Evolutionary conservation across 2,797 vertebrate species (phyloP), one percentile per base, ranked within the genome.

Genomic region (Pogoniulus pusillus): DNA sequence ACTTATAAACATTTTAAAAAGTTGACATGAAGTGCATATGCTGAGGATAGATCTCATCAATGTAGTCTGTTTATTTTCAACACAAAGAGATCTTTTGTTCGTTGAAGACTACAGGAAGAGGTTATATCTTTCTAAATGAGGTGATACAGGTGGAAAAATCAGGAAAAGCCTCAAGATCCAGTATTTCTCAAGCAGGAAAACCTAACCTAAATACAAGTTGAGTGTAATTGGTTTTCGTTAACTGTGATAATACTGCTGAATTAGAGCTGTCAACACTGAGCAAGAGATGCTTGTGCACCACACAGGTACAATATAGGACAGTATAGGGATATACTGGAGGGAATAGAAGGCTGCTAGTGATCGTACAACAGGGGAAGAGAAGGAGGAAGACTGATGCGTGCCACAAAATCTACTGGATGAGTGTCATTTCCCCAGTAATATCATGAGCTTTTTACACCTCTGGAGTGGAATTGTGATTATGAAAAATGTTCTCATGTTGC

Each of bases 1-100:
- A 89, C 11, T 68, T 75, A 55, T 59, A 85, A 90, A 76, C 14
- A 79, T 70, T 83, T 83, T 2, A 60, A 57, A 89, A 70, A 66
- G 32, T 81, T 83, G 34, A 22, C 77, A 66, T 70, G 62, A 90
- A 79, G 17, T 82, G 54, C 74, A 41, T 72, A 63, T 0, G 1
- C 29, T 75, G 58, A 64, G 69, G 69, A 82, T 41, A 59, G 87
- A 39, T 75, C 24, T 55, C 71, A 65, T 72, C 62, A 65, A 72
- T 69, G 69, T 8, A 27, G 23, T 54, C n/a, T 55, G 20, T 82
- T 91, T 77, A 35, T 77, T 86, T 45, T 51, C 71, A 77, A 76
- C 27, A 51, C 3, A 63, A 35, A 45, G 26, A 76, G 37, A 62
- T 18, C 37, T 26, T 90, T 81, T 49, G 22, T 83, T 90, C 39